Conservation (phyloP, 2,113 vertebrate genomes). For the Dicrurus megarhynchus region DNA sequence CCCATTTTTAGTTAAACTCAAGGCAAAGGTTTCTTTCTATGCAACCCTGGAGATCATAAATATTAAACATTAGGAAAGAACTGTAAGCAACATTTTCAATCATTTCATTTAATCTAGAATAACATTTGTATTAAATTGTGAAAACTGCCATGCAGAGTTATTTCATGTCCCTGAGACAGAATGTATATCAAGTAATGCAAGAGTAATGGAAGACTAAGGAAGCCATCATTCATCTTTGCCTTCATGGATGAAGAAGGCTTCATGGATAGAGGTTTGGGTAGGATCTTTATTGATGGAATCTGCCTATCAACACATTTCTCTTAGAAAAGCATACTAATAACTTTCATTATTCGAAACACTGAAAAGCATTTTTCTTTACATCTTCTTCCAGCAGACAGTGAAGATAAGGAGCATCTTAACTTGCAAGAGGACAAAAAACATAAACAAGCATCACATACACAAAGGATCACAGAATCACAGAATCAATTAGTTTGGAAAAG, state of each 20-base stretch:
- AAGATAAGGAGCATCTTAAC: not conserved
- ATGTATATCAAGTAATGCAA: not conserved
- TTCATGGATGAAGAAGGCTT: not conserved
- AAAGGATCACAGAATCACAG: not conserved
- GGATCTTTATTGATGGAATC: not conserved
- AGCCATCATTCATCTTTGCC: not conserved
- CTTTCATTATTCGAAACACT: not conserved
- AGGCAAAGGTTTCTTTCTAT: not conserved
- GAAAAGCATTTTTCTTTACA: not conserved
- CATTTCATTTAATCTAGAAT: not conserved
- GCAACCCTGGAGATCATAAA: not conserved
- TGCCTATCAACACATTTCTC: not conserved
- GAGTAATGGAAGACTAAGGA: not conserved
- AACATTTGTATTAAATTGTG: not conserved
- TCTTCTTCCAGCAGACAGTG: not conserved
- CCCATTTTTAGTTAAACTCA: not conserved
- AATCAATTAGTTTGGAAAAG: not conserved
- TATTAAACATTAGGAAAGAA: not conserved
- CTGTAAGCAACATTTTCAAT: not conserved
- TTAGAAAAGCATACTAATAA: not conserved
- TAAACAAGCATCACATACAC: not conserved
- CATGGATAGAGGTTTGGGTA: not conserved
- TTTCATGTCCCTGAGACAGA: not conserved
- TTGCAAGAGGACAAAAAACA: not conserved
- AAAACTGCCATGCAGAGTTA: not conserved